These are phyloP conservation scores for Ips typographus DNA, from an alignment of 1,140 invertebrate genomes.

Conservation along the genomic window DNA sequence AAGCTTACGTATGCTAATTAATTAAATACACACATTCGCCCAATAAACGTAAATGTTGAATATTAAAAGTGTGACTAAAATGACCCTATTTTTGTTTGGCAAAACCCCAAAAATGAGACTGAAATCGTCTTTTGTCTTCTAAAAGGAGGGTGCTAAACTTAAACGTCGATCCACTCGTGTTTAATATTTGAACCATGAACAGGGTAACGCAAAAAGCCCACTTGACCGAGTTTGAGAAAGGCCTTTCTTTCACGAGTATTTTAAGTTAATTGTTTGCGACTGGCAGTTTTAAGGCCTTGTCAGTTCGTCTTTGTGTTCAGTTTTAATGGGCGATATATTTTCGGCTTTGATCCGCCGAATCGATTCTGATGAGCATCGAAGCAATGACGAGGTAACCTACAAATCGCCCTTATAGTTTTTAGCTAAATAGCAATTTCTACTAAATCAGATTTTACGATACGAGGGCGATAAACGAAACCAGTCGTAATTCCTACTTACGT, in stretches of 20 bases:
- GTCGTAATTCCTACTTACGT: not conserved
- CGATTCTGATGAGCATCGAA: not conserved
- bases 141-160: not conserved
- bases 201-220: conserved; percentile 8
- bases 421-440: no score
- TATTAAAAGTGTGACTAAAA: no score
- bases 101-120: no score
- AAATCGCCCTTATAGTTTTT: no score
- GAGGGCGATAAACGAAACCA: no score
- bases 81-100: no score
- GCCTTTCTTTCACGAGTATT: conserved; percentile 16
- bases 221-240: conserved; percentile 13
- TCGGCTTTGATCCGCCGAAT: conserved; percentile 7
- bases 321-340: conserved; percentile 12
- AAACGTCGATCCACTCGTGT: conserved; percentile 4
- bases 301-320: conserved; percentile 13
- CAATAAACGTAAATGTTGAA: no score
- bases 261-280: conserved; percentile 14
- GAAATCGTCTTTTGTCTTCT: no score
- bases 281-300: conserved; percentile 14
- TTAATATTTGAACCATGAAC: conserved; percentile 11
- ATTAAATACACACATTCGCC: no score
- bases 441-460: no score
- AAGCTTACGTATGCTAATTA: no score
- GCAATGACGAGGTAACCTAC: no score